Conservation (phyloP, 2,113 vertebrate species). For the Ophthalmolycus amberensis region DNA sequence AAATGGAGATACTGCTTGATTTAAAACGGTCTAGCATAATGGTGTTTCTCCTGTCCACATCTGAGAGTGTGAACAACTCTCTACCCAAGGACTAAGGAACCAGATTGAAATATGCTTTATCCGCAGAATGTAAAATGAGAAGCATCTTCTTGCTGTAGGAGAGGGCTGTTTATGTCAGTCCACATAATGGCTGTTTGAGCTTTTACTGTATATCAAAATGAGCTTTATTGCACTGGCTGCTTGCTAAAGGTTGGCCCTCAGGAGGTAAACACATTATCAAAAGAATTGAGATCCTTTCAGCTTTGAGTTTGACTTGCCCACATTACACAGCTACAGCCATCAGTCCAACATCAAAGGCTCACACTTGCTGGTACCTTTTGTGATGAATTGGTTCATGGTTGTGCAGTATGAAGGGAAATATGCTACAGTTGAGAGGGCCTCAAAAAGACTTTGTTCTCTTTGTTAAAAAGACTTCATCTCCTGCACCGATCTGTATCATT, state of each 20-base stretch:
- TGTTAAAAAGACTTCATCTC: too few relatives aligned
- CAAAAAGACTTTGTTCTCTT: too few relatives aligned
- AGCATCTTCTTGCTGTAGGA: not conserved
- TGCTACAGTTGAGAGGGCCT: not conserved
- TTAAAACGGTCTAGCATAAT: conserved; percentile 22
- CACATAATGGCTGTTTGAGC: not conserved
- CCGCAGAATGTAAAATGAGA: not conserved
- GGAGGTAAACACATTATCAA: conserved; percentile 6
- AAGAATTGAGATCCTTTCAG: not conserved
- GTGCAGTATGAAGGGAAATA: not conserved
- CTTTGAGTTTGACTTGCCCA: not conserved
- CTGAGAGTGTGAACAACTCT: not conserved
- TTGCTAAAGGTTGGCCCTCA: not conserved
- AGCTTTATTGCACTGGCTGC: not conserved
- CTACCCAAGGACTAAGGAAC: not conserved
- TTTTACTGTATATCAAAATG: not conserved
- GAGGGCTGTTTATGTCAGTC: not conserved
- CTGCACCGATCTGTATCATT: not conserved
- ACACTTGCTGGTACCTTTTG: not conserved
- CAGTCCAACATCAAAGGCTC: conserved; percentile 1
- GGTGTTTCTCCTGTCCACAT: conserved; percentile 10
- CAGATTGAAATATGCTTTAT: not conserved
- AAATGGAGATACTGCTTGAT: conserved; percentile 26
- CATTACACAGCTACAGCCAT: conserved; percentile 3
- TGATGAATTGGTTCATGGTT: not conserved